A percentile compares a stretch with the other conserved stretches of the same genome.
Evolutionary conservation across 2,113 vertebrate species (phyloP).

Genomic region (Marcusenius ussheri): DNA sequence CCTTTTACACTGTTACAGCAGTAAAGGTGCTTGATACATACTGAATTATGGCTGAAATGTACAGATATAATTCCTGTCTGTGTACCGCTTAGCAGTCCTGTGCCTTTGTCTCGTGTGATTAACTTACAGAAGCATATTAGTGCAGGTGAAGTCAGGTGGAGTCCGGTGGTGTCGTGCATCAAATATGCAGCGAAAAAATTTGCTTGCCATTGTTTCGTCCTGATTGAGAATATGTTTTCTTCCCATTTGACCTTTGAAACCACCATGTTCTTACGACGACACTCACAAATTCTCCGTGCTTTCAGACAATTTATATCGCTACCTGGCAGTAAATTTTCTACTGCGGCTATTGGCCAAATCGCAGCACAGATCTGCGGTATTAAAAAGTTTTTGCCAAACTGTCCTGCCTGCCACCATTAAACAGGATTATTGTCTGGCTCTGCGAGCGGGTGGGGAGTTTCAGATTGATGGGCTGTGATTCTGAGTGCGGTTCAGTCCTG

Average conservation of each 20-base stretch:
- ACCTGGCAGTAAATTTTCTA: not conserved
- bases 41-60: not conserved
- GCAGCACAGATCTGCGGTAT: not conserved
- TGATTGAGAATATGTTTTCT: not conserved
- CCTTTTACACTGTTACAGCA: not conserved
- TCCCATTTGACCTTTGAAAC: not conserved
- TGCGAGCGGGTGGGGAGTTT: not conserved
- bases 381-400: conserved; percentile 1
- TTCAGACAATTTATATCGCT: not conserved
- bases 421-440: not conserved
- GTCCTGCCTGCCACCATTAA: not conserved
- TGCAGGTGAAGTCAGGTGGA: not conserved
- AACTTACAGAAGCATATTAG: not conserved
- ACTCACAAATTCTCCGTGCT: not conserved
- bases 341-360: conserved; percentile 5
- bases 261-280: not conserved
- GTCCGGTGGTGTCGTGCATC: not conserved
- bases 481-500: not conserved
- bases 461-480: not conserved
- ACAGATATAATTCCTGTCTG: not conserved
- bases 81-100: not conserved
- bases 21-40: not conserved
- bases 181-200: not conserved
- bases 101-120: not conserved
- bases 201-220: no score